Base-by-base conservation (phyloP, 2,888 invertebrate genomes). In the Clistopyga incitator region DNA sequence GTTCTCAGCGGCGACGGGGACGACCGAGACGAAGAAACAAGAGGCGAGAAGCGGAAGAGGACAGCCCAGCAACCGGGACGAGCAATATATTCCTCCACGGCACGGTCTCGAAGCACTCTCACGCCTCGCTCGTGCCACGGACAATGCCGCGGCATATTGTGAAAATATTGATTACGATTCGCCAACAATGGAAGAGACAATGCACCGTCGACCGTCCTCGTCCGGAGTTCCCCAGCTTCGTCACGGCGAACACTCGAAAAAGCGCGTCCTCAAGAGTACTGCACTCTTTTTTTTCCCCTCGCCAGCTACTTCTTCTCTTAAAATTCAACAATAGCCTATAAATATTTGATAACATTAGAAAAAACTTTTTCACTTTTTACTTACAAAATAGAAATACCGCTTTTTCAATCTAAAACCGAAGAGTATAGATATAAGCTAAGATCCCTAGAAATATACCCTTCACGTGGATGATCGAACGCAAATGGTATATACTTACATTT, bases 111-210 rank as follows among this genome's bases (percentile, higher is more conserved):
- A 71, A 85, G 85, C 74, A 77, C 86, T 81, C 86, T 83, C 77
- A 79, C 87, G 87, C 87, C 85, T 87, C 87, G 91, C 90, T 90
- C 92, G 92, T 93, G 92, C 90, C 90, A 86, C 87, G 88, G 90
- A 92, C 92, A 93, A 93, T 92, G 89, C 89, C 88, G 88, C 86
- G 59, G 67, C 90, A 91, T 93, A 93, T 93, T 93, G 92, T 93
- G 92, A 93, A 93, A 93, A 93, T 93, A 93, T 93, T 93, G 92
- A 93, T 93, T 92, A 89, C 89, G 89, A 92, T 92, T 92, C 92
- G 87, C 89, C 91, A 91, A 92, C 92, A 93, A 92, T 92, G 89
- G 85, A 82, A 89, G 38, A 91, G 91, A 93, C 93, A 92, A 92
- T 92, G 91, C 87, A 75, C 64, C 71, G 70, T 23, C 50, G 61